phyloP scores from a whole-genome alignment of 1,140 invertebrate genomes.

The Bradysia coprophila region DNA sequence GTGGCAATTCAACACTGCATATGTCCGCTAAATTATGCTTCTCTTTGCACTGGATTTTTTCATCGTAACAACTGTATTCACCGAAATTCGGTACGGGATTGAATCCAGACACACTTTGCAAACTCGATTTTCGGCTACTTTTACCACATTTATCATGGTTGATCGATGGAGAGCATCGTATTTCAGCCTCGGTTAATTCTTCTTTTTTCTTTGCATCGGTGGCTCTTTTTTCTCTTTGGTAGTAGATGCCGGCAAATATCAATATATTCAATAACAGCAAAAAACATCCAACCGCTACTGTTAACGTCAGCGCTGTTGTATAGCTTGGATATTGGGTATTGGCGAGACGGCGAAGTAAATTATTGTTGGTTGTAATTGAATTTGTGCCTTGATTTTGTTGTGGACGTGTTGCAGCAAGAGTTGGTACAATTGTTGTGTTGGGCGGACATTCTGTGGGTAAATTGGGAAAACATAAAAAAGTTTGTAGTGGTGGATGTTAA shows the following conservation, averaged over 20 bases:
- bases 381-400: neutral
- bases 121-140: conserved; percentile 6
- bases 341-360: conserved; percentile 45
- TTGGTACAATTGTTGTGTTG: conserved; percentile 29
- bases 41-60: conserved; percentile 28
- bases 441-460: conserved; percentile 42
- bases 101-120: conserved; percentile 2
- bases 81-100: conserved; percentile 27
- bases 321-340: conserved; percentile 70
- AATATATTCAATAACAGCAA: conserved; percentile 77
- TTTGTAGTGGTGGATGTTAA: too few relatives aligned
- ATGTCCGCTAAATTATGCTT: conserved; percentile 36
- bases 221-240: conserved; percentile 56
- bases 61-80: conserved; percentile 41
- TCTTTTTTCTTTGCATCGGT: conserved; percentile 49
- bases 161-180: conserved; percentile 9
- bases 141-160: conserved; percentile 3
- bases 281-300: conserved; percentile 80
- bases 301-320: conserved; percentile 78
- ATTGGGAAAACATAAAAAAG: neutral
- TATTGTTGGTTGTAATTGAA: neutral
- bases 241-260: conserved; percentile 88
- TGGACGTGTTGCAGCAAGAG: conserved; percentile 10
- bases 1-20: conserved; percentile 37
- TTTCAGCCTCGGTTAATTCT: conserved; percentile 48